Evolutionary conservation across 2,888 invertebrate species (phyloP), one percentile per base, ranked within the genome.

Genomic region (Autographa pulchrina): DNA sequence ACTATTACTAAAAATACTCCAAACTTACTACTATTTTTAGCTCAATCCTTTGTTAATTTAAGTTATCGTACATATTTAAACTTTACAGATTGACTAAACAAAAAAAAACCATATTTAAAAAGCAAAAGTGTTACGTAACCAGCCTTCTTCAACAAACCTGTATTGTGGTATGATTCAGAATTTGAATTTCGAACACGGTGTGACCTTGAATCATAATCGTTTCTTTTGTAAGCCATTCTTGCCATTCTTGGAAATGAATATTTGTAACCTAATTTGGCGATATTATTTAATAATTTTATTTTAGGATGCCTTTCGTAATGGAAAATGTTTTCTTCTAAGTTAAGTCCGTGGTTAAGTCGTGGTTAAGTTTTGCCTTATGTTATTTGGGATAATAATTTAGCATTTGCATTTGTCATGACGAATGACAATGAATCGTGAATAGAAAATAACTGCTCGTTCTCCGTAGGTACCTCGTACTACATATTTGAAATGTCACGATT

Each of bases 181-280:
- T 75, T 82, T 81, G 11, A 78, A 82, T 70, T 82, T 78, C 74
- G 73, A 78, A 71, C 78, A 65, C 68, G 63, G 59, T 11, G 32
- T 65, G 83, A 73, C 82, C 82, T 82, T 82, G 82, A 66, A 61
- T 70, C 67, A 68, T 78, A 72, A 78, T 73, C 63, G 83, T 59
- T 35, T 18, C 69, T 16, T 80, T 78, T 82, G 81, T 78, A 63
- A 61, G 66, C 82, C 76, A 68, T 78, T 78, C 82, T 78, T 72
- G 76, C 83, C 70, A 78, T 43, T 65, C 70, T 77, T 73, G 76
- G 81, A 81, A 83, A 79, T 76, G 81, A 81, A 83, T 81, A 81
- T 69, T 77, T 72, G 79, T 83, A 83, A 83, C 83, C 83, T 68
- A 81, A 83, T 83, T 81, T 71, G 76, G 78, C 62, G 61, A 62